Evolutionary conservation across 1,140 invertebrate species (phyloP).

Genomic region (Atta texana): DNA sequence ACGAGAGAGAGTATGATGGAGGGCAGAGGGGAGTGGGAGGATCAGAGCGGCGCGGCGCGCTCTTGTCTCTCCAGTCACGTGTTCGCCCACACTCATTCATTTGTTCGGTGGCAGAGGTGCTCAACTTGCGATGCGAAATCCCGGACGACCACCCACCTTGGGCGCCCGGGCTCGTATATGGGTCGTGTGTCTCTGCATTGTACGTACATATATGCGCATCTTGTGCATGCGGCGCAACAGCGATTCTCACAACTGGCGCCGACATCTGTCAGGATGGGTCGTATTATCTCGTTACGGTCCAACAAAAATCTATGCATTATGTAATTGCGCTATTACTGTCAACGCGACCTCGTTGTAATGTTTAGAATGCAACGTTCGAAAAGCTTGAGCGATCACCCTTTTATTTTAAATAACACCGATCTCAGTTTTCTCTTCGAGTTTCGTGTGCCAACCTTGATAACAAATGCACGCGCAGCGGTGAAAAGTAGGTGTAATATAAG

Average conservation of each 20-base stretch:
- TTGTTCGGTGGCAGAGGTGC: constrained; percentile 80
- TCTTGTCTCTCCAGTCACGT: constrained; percentile 81
- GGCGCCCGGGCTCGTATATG: constrained; percentile 41
- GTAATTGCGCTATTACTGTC: constrained; percentile 9
- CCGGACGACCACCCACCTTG: constrained; percentile 70
- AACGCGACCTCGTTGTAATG: constrained; percentile 2
- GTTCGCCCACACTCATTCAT: constrained; percentile 83
- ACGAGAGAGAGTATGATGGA: not conserved
- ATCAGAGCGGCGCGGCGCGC: constrained; percentile 5
- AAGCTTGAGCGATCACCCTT: not conserved
- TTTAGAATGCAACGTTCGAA: not conserved
- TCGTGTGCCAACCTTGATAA: constrained; percentile 22
- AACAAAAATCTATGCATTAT: constrained; percentile 33
- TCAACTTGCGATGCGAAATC: constrained; percentile 71
- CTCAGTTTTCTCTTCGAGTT: not conserved
- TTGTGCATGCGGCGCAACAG: constrained; percentile 16
- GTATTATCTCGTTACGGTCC: constrained; percentile 24
- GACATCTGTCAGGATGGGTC: constrained; percentile 1
- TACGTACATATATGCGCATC: not conserved
- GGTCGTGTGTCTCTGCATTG: constrained; percentile 26
- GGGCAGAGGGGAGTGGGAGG: not conserved
- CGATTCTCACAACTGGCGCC: constrained; percentile 32
- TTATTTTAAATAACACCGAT: constrained; percentile 24
- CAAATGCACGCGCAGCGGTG: not conserved
- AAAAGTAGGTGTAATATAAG: constrained; percentile 38